Evolutionary conservation across 2,113 vertebrate species (phyloP), one percentile per base, ranked within the genome.

Genomic region (Leucosticte australis): DNA sequence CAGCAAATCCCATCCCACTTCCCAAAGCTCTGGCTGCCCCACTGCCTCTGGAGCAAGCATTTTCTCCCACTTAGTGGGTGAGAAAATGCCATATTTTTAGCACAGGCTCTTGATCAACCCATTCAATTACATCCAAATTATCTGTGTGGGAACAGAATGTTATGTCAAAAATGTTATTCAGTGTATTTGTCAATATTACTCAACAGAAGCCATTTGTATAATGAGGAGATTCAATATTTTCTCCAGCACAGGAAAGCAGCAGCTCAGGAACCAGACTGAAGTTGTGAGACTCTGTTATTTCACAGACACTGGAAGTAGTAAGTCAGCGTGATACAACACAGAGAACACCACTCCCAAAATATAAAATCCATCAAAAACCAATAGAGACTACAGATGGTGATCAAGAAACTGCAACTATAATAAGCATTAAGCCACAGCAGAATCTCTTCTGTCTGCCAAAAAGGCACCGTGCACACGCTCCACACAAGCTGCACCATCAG

Each of bases 61-160:
- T 95, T 89, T 93, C 90, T 81, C 93, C 81, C 89, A 42, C 63
- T 96, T 11, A 41, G 75, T 91, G 91, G 79, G 78, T 84, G 91
- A 93, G 83, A 95, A 91, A 92, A 94, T 31, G 70, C 18, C 11
- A 0, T 93, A 93, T 95, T 96, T 96, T 96, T 96, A 96, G 94
- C 94, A 64, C 84, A 65, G 79, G 26, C 91, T 94, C 90, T 95
- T 92, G 91, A 95, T 97, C 96, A 95, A 89, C 76, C 88, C 96
- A 94, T 96, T 97, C 94, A 97, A 95, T 96, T 96, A 97, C 87
- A 90, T 93, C 90, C 92, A 94, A 97, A 97, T 97, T 85, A 96
- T 97, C 96, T 93, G 92, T 97, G 95, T 96, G 95, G 97, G 95
- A 95, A 96, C 93, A 96, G 93, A 95, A 88, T 94, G 96, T 95